Evolutionary conservation across 2,797 vertebrate genomes (phyloP), one percentile per base, ranked within the genome.

Genomic region (Gallinago stenura): DNA sequence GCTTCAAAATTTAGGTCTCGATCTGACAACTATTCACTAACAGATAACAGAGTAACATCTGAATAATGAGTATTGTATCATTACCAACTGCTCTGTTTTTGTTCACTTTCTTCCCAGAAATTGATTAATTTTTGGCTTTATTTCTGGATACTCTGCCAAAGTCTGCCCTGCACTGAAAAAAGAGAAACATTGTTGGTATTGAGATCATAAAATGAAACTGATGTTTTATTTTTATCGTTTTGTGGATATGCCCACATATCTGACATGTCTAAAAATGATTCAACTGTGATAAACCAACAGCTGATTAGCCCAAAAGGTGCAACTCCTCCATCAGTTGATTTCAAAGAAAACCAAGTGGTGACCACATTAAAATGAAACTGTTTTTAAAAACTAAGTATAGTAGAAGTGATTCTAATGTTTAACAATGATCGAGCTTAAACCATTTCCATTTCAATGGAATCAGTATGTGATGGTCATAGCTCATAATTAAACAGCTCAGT

Each of bases 131-230:
- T 81, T 86, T 89, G 75, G 53, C 71, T 97, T 91, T 70, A 39
- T 90, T 97, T 96, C 91, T 95, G 87, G 83, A 76, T 57, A 87
- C 87, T 41, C 39, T 93, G 94, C 79, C 91, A 84, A 96, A 96
- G 43, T 66, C 65, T 95, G 78, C 72, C 95, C 30, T 61, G 46
- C 19, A 6, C 6, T 56, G 66, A 41, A 68, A 24, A 58, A 91
- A 31, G 33, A 41, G 53, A 70, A 96, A 87, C 43, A 45, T 28
- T 82, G 75, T 76, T 89, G 83, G 35, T 87, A 87, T 66, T 87
- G 70, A 91, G 72, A 73, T 54, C 37, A 89, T 45, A 45, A 53
- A 35, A 24, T 58, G n/a, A 69, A 73, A 33, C 5, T 17, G 19
- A 28, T 53, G 16, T 37, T 86, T 26, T 26, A 12, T 56, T 87